These are phyloP conservation scores for Macrobrachium nipponense DNA, from an alignment of 1,140 invertebrate species.

Conservation along the genomic window DNA sequence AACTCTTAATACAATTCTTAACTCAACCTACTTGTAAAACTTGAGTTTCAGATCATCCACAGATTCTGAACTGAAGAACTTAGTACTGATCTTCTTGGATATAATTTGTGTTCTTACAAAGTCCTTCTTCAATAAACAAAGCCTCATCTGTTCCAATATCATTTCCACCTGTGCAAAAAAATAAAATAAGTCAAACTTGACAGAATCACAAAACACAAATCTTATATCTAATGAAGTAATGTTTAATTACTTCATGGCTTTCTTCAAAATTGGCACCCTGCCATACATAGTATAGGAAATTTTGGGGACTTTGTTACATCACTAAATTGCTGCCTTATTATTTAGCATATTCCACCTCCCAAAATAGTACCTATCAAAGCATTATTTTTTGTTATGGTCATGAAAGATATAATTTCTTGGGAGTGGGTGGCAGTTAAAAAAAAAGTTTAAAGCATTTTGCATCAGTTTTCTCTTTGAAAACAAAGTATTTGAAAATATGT, in stretches of 20 bases:
- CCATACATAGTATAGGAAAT: too few relatives aligned
- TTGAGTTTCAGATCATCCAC: conserved; percentile 88
- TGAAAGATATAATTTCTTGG: too few relatives aligned
- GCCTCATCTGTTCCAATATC: conserved; percentile 98
- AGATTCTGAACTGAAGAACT: conserved; percentile 91
- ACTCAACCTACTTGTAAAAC: conserved; percentile 79
- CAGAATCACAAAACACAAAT: neutral
- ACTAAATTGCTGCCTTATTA: too few relatives aligned
- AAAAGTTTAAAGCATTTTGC: too few relatives aligned
- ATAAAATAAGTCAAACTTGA: neutral
- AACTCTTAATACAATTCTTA: neutral
- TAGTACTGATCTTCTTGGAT: conserved; percentile 97
- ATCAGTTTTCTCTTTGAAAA: too few relatives aligned
- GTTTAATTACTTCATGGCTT: neutral
- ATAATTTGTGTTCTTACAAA: conserved; percentile 98
- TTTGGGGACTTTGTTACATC: too few relatives aligned
- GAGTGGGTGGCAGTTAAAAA: too few relatives aligned
- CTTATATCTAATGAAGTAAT: neutral
- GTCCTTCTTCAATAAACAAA: conserved; percentile 96
- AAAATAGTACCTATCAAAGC: too few relatives aligned
- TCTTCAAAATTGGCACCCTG: too few relatives aligned
- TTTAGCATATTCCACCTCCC: too few relatives aligned
- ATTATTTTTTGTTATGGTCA: too few relatives aligned
- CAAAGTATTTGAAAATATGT: too few relatives aligned
- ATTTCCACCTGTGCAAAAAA: conserved; percentile 79